A percentile compares a stretch with the other conserved stretches of the same genome.
Conservation (phyloP, 2,888 invertebrate genomes). For the Synergus umbraculus region DNA sequence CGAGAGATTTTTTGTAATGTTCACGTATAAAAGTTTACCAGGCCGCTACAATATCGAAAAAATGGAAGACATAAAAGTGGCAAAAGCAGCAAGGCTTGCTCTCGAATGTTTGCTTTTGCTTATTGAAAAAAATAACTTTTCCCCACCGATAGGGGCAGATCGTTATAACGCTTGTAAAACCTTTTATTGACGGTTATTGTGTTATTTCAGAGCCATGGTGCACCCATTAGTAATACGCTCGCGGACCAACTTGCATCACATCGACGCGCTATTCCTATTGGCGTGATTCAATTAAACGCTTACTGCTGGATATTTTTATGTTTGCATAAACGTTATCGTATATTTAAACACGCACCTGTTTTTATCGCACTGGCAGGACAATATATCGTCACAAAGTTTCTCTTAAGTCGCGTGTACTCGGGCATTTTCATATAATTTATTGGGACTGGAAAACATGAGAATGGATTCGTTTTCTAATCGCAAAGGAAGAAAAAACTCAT, state of each 20-base stretch:
- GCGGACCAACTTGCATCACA: slow-evolving; percentile 26
- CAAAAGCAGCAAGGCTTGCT: slow-evolving; percentile 39
- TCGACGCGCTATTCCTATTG: slow-evolving; percentile 16
- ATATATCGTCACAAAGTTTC: slow-evolving; percentile 3
- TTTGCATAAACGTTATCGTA: slow-evolving; percentile 54
- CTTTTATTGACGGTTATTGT: slow-evolving; percentile 52
- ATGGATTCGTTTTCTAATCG: not conserved
- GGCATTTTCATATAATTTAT: not conserved
- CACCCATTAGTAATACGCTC: slow-evolving; percentile 44
- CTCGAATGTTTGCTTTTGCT: slow-evolving; percentile 55
- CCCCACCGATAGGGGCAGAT: slow-evolving; percentile 45
- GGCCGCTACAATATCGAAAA: slow-evolving; percentile 22
- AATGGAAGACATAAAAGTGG: slow-evolving; percentile 38
- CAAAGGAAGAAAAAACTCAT: not conserved
- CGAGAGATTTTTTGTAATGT: slow-evolving; percentile 18
- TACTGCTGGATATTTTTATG: slow-evolving; percentile 52
- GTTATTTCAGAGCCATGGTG: slow-evolving; percentile 46
- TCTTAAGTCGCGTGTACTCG: not conserved
- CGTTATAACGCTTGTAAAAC: slow-evolving; percentile 56
- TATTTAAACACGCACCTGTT: slow-evolving; percentile 12
- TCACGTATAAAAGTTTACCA: slow-evolving; percentile 13
- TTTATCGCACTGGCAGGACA: not conserved
- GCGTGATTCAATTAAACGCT: slow-evolving; percentile 44
- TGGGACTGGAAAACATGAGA: not conserved
- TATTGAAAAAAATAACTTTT: slow-evolving; percentile 57